phyloP scores from a whole-genome alignment of 2,888 invertebrate genomes.

The Drosophila leonis region DNA sequence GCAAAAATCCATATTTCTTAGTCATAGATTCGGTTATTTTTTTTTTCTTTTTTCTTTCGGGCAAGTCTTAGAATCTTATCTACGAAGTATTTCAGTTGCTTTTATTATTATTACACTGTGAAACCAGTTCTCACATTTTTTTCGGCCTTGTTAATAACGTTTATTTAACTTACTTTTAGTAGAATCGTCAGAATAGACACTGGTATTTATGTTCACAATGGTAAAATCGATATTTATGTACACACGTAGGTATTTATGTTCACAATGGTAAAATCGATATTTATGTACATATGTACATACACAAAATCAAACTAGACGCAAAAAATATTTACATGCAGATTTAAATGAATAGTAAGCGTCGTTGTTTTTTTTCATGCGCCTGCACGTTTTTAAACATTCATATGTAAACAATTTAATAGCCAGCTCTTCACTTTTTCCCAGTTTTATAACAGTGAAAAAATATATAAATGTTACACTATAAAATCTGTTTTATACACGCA shows the following conservation, averaged over 20 bases:
- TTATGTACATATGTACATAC: constrained; percentile 10
- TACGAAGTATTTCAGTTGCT: neutral
- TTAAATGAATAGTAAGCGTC: neutral
- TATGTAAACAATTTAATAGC: constrained; percentile 7
- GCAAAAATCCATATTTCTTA: constrained; percentile 14
- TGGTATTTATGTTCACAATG: constrained; percentile 2
- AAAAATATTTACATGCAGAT: constrained; percentile 6
- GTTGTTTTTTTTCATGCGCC: neutral
- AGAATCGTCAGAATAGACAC: neutral
- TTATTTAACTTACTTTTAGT: neutral
- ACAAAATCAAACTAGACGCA: constrained; percentile 3
- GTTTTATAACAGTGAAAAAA: constrained; percentile 14
- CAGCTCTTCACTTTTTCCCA: neutral
- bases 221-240: neutral
- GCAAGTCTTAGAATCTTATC: neutral
- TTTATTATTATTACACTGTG: neutral
- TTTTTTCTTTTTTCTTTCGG: neutral
- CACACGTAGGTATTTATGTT: constrained; percentile 9
- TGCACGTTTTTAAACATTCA: neutral
- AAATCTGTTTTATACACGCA: neutral
- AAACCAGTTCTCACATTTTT: neutral
- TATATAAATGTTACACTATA: neutral
- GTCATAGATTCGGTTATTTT: constrained; percentile 1
- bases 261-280: constrained; percentile 20
- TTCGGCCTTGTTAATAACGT: neutral